Evolutionary conservation across 2,113 vertebrate genomes (phyloP).

Genomic region (Peucedramus taeniatus): DNA sequence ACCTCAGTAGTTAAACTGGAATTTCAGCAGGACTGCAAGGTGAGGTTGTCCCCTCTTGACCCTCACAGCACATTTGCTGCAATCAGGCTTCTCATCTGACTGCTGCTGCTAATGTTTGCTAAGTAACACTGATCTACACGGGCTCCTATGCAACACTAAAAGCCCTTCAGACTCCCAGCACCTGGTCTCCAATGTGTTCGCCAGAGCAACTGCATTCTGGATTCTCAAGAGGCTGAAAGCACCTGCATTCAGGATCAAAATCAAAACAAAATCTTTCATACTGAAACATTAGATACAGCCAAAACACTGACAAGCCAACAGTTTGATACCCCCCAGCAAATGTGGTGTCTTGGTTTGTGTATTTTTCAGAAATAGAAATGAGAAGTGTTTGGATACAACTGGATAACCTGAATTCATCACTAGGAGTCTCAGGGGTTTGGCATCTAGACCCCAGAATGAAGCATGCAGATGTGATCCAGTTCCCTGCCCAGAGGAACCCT

Average conservation of each 20-base stretch:
- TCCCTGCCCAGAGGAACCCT: background rate
- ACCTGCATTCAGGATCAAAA: background rate
- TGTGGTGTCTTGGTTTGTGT: background rate
- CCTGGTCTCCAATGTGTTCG: background rate
- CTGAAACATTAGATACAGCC: background rate
- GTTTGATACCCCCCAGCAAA: background rate
- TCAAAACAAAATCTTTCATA: background rate
- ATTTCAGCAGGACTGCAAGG: background rate
- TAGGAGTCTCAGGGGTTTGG: background rate
- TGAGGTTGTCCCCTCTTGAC: background rate
- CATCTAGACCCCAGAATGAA: background rate
- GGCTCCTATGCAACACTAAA: background rate
- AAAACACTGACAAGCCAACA: background rate
- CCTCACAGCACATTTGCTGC: background rate
- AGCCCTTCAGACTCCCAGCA: background rate
- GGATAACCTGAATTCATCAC: background rate
- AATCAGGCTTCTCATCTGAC: background rate
- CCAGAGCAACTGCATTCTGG: background rate
- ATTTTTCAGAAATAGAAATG: background rate
- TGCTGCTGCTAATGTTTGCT: background rate
- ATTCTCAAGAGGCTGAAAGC: background rate
- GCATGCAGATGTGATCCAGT: background rate
- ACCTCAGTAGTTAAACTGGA: background rate
- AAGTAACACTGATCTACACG: background rate
- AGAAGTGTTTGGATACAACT: background rate